phyloP scores from a whole-genome alignment of 2,797 vertebrate species.

The Hydrolagus colliei region DNA sequence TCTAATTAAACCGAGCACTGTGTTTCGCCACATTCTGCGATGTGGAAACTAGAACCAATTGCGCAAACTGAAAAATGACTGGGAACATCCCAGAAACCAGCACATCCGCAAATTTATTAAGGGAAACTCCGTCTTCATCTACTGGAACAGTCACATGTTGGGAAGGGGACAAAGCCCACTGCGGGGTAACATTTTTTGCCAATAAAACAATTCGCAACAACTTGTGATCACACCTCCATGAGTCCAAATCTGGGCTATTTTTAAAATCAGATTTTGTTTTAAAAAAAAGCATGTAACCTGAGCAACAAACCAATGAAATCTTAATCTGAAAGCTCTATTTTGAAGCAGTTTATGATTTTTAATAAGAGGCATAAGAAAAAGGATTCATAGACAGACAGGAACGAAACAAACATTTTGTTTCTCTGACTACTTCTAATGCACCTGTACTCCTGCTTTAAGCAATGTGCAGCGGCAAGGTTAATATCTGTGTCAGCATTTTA shows the following conservation, averaged over 20 bases:
- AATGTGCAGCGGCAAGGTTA: conserved; percentile 12
- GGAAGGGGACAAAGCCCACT: background rate
- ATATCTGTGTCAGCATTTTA: conserved; percentile 29
- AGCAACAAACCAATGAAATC: too few relatives aligned
- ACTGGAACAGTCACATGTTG: background rate
- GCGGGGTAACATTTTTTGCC: background rate
- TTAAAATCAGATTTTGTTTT: background rate
- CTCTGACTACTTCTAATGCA: background rate
- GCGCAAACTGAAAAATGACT: background rate
- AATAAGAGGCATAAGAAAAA: too few relatives aligned
- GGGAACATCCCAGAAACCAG: too few relatives aligned
- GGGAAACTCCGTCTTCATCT: background rate
- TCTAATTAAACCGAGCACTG: background rate
- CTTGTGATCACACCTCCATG: background rate
- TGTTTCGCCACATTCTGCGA: background rate
- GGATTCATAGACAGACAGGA: background rate
- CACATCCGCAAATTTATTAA: background rate
- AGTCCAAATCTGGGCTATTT: background rate
- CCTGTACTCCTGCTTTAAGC: conserved; percentile 26
- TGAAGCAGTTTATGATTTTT: background rate
- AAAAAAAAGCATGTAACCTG: background rate
- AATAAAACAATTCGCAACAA: background rate
- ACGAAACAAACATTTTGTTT: background rate
- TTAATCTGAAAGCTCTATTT: background rate
- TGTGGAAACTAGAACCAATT: background rate